Conservation (phyloP, 2,888 invertebrate genomes). For the Ectropis crepuscularia region DNA sequence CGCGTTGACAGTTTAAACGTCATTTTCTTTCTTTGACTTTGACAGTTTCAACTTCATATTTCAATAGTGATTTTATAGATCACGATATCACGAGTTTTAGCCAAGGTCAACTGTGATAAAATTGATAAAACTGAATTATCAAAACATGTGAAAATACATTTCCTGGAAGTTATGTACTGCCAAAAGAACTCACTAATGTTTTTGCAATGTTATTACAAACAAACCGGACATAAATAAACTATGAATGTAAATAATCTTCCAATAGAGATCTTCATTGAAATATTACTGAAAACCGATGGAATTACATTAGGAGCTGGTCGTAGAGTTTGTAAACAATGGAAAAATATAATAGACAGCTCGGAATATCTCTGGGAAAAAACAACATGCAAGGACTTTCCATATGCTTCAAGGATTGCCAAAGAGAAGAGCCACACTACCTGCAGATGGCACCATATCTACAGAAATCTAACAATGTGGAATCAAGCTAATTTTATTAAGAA, state of each 20-base stretch:
- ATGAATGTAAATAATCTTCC: constrained; percentile 57
- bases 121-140: neutral
- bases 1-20: no score
- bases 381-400: constrained; percentile 60
- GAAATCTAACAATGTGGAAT: constrained; percentile 65
- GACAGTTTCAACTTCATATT: no score
- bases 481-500: constrained; percentile 43
- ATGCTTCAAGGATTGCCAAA: constrained; percentile 66
- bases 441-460: constrained; percentile 69
- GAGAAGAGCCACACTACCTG: constrained; percentile 61
- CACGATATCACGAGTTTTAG: constrained; percentile 24
- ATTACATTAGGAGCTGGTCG: constrained; percentile 62
- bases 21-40: no score
- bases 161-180: neutral
- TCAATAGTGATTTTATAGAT: no score
- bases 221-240: neutral
- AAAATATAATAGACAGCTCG: constrained; percentile 58
- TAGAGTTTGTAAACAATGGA: constrained; percentile 67
- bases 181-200: neutral
- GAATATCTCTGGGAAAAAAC: constrained; percentile 66
- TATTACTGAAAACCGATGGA: constrained; percentile 63
- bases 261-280: constrained; percentile 67
- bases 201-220: neutral
- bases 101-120: constrained; percentile 9
- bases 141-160: neutral